These are phyloP conservation scores for Leuciscus idus DNA, from an alignment of 2,113 vertebrate genomes.

Conservation along the genomic window DNA sequence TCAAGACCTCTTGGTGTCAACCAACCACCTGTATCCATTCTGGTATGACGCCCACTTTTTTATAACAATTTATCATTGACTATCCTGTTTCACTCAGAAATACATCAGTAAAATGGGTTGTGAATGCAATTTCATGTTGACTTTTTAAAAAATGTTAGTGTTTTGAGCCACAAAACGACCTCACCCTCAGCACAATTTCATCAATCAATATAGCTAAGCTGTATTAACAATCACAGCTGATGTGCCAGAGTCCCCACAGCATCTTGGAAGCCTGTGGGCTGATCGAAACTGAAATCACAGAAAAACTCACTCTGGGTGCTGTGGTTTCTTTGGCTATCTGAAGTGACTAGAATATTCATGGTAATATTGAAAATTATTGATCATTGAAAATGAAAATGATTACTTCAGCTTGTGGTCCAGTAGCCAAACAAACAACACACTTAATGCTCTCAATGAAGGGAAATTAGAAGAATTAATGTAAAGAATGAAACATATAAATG, in stretches of 20 bases:
- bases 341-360: not conserved
- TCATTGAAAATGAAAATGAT: not conserved
- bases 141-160: not conserved
- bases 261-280: not conserved
- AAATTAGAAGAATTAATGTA: not conserved
- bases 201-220: not conserved
- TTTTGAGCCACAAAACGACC: not conserved
- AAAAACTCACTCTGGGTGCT: slow-evolving; percentile 1
- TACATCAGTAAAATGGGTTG: not conserved
- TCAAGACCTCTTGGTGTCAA: slow-evolving; percentile 10
- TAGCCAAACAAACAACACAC: slow-evolving; percentile 7
- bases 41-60: not conserved
- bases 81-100: not conserved
- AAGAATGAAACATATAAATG: slow-evolving; percentile 29
- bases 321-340: slow-evolving; percentile 24
- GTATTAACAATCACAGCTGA: slow-evolving; percentile 13
- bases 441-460: not conserved
- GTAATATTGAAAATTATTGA: not conserved
- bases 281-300: not conserved
- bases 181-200: not conserved
- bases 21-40: not conserved
- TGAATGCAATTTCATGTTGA: slow-evolving; percentile 4
- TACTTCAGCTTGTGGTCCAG: not conserved
- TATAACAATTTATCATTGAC: not conserved
- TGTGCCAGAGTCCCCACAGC: not conserved